phyloP scores from a whole-genome alignment of 2,888 invertebrate species.

The Perizoma affinitatum region DNA sequence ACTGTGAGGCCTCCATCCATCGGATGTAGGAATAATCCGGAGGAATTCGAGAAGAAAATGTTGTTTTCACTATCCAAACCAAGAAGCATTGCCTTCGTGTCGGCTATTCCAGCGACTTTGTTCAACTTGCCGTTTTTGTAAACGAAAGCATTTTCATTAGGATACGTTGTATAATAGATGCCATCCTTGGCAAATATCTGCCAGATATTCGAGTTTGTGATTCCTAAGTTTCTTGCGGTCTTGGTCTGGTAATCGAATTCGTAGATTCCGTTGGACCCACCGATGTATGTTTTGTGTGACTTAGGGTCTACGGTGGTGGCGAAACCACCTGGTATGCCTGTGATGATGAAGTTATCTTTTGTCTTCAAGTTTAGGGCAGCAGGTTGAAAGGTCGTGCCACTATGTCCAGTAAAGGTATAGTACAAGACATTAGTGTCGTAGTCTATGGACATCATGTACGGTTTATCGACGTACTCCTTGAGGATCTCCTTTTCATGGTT shows the following conservation, averaged over 20 bases:
- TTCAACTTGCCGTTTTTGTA: slow-evolving; percentile 40
- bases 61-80: slow-evolving; percentile 46
- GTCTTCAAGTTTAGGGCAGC: slow-evolving; percentile 61
- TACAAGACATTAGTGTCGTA: slow-evolving; percentile 63
- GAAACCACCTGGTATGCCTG: slow-evolving; percentile 58
- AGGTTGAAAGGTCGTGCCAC: slow-evolving; percentile 45
- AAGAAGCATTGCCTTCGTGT: slow-evolving; percentile 43
- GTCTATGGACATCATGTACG: slow-evolving; percentile 67
- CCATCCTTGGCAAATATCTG: slow-evolving; percentile 63
- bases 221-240: slow-evolving; percentile 44
- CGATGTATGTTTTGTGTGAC: slow-evolving; percentile 58
- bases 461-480: slow-evolving; percentile 45
- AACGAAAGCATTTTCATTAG: slow-evolving; percentile 46
- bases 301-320: slow-evolving; percentile 58
- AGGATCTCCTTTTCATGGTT: slow-evolving; percentile 49
- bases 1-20: slow-evolving; percentile 23
- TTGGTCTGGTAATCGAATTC: slow-evolving; percentile 54
- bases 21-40: slow-evolving; percentile 47
- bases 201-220: slow-evolving; percentile 59
- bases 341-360: slow-evolving; percentile 49
- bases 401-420: slow-evolving; percentile 54
- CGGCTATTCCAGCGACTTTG: slow-evolving; percentile 42
- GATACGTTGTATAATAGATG: slow-evolving; percentile 64
- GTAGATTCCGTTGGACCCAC: slow-evolving; percentile 63
- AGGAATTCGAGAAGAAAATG: slow-evolving; percentile 49